Evolutionary conservation across 2,797 vertebrate genomes (phyloP), one percentile per base, ranked within the genome.

Genomic region (Myiothlypis coronata): DNA sequence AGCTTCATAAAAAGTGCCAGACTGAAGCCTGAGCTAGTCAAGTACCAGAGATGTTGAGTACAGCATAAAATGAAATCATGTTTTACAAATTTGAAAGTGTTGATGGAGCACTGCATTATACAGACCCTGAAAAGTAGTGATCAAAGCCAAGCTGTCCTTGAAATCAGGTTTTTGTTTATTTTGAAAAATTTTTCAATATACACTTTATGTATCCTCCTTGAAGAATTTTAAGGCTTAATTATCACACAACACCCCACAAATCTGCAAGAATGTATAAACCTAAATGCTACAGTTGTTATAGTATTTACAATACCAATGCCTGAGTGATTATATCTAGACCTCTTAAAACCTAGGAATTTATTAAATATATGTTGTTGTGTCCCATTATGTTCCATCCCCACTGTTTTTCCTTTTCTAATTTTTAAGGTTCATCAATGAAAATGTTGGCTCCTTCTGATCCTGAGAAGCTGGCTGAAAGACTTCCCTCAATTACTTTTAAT

Each of bases 161-260:
- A 89, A 89, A 89, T 41, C 18, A 49, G 26, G 35, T 16, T 67
- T 72, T 39, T 72, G 41, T 68, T 82, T 60, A 84, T 8, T 18
- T 19, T 34, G 24, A 39, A 70, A 70, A 83, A 6, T 3, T 3
- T 21, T 83, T 83, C 14, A 47, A 68, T 84, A 43, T 12, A 69
- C 41, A 86, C 4, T 14, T 89, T 65, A 61, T 46, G 78, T 50
- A 89, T 18, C 27, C 26, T 69, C 35, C 41, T 71, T 75, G 50
- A 24, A 87, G 47, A 89, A 84, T 76, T 89, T 79, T 69, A 50
- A 50, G 61, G 27, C 27, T 75, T 56, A 83, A 83, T 83, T 79
- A 76, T 39, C 61, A 78, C 17, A 64, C 11, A 68, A 37, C 9
- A 83, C 26, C 11, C 19, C 43, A 85, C 26, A 84, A 77, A 43